Evolutionary conservation across 2,797 vertebrate species (phyloP), one percentile per base, ranked within the genome.

Genomic region (Austrolebias charrua): DNA sequence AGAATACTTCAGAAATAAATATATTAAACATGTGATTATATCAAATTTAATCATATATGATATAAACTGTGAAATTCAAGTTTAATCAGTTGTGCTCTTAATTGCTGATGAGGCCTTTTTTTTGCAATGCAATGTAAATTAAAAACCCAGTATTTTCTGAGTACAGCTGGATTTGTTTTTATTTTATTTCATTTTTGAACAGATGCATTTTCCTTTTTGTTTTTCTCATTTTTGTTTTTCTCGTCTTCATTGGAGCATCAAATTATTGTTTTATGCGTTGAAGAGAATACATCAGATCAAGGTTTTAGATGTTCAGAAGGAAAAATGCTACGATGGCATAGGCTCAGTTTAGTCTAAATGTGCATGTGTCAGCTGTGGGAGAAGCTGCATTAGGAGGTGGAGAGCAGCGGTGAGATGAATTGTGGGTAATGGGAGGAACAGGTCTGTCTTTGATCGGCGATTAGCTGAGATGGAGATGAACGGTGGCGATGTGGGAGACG

Each of bases 401-500:
- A 4, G 42, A 58, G 75, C 62, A 4, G 69, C 48, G 0, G 55
- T 0, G 55, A 72, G 81, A 77, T 80, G 79, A 82, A 72, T 66
- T 55, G 63, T 7, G 29, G 5, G 40, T 71, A 49, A 70, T 52
- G 19, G 73, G 48, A 63, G 73, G 66, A 79, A 79, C 69, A 50
- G 66, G 65, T 67, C 63, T 20, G 54, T 20, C 73, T 79, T 72
- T 84, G 82, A 82, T 81, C 44, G 57, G 62, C 40, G 81, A 82
- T 70, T 73, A 79, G 73, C 79, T 76, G 82, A 71, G 77, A 69
- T 72, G 1, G 52, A 67, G 74, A 77, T 83, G 59, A 85, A 74
- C 70, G 45, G 64, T 19, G 69, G 75, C 66, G 60, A 55, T 69
- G 73, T 76, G 72, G 77, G 67, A 71, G 63, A 74, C 46, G 57